Base-by-base conservation (phyloP, 2,888 invertebrate genomes). In the Parasteatoda lunata region DNA sequence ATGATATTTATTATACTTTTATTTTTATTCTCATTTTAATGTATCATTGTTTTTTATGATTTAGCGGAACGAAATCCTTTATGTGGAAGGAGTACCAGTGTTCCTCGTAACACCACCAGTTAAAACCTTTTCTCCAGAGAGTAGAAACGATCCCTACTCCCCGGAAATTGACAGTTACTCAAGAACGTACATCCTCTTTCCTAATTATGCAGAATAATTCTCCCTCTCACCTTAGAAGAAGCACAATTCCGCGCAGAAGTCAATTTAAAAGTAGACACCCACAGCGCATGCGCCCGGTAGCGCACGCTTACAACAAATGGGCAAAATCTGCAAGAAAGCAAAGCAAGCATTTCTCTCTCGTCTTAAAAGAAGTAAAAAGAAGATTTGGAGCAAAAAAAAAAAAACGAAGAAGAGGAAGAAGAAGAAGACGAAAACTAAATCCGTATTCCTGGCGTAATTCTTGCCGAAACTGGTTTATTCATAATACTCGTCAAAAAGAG, bases 391-490 rank as follows among this genome's bases (percentile, higher is more conserved):
- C 15, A 52, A 51, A 30, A 75, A 75, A 59, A 5, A 49, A 54
- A 75, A 75, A 59, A 75, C 8, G 75, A 54, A 11, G 30, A 59
- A 69, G 68, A 68, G 30, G 71, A 79, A 70, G 71, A 71, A 77
- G 54, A 71, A 49, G 70, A 78, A 15, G 64, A 78, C 69, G 64
- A 71, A 77, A 79, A 79, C 73, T 84, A 84, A 84, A 84, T 77
- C 77, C 84, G 73, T 48, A 84, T 78, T 30, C 78, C 73, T 59
- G 64, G 64, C 68, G 84, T 84, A 84, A 84, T 84, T 84, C 84
- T 69, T 79, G 69, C 52, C 84, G 84, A 84, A 84, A 78, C 84
- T 75, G 79, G 84, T 79, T 84, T 84, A 79, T 84, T 84, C 84
- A 79, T 79, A 84, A 84, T 84, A 78, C 84, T 84, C 71, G 84